Evolutionary conservation across 2,113 vertebrate species (phyloP).

Genomic region (Paedocypris sp.): DNA sequence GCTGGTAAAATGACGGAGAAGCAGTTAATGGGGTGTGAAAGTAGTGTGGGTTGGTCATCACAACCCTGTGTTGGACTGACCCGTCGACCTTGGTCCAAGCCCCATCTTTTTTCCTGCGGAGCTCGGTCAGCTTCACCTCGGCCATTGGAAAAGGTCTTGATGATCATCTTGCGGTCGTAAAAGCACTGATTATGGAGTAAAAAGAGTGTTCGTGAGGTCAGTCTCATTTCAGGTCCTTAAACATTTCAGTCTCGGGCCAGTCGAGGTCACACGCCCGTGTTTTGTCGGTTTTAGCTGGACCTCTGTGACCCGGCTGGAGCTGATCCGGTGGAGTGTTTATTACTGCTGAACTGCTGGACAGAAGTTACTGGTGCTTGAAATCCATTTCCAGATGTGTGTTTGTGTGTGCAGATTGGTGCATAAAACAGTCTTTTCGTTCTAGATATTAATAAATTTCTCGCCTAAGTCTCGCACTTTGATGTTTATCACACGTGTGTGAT

Average conservation of each 20-base stretch:
- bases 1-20: constrained; percentile 6
- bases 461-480: neutral
- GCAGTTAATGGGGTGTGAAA: constrained; percentile 10
- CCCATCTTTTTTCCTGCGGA: no score
- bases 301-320: constrained; percentile 20
- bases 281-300: neutral
- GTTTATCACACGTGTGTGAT: neutral
- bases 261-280: neutral
- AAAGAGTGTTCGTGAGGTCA: no score
- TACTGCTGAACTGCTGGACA: constrained; percentile 35
- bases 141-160: no score
- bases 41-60: neutral
- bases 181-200: no score
- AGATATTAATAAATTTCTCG: neutral
- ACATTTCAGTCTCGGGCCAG: neutral
- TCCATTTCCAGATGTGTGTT: constrained; percentile 46
- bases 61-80: neutral
- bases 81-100: neutral
- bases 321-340: constrained; percentile 40
- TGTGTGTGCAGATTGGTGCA: no score
- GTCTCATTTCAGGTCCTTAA: no score
- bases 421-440: no score
- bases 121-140: no score
- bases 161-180: no score
- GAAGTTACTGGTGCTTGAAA: constrained; percentile 53